Evolutionary conservation across 2,888 invertebrate genomes (phyloP).

Genomic region (Pachymerium ferrugineum): DNA sequence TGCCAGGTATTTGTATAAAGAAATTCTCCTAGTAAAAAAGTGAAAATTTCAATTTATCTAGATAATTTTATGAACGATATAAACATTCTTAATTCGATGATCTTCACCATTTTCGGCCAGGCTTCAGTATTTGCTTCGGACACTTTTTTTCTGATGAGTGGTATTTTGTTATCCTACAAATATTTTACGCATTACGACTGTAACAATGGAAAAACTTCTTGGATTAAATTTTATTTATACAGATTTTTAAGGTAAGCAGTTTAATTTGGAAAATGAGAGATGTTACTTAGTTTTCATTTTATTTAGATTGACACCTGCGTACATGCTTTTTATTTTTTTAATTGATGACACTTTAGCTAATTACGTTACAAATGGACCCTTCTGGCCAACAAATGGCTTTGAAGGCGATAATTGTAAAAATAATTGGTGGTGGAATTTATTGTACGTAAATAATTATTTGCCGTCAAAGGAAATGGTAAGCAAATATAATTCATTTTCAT

Average conservation of each 20-base stretch:
- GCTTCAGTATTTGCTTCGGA: not conserved
- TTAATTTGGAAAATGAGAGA: not conserved
- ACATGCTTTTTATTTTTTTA: not conserved
- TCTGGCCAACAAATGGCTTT: not conserved
- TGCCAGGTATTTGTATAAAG: too few relatives aligned
- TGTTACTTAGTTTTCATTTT: not conserved
- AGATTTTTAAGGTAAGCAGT: not conserved
- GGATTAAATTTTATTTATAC: not conserved
- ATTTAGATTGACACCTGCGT: not conserved
- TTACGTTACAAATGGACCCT: not conserved
- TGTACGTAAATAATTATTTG: slow-evolving; percentile 1
- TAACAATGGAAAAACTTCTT: not conserved
- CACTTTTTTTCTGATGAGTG: not conserved
- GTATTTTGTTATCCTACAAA: not conserved
- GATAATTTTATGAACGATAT: too few relatives aligned
- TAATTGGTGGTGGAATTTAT: slow-evolving; percentile 25
- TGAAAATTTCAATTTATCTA: too few relatives aligned
- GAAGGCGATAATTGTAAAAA: not conserved
- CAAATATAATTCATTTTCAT: not conserved
- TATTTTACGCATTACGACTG: not conserved
- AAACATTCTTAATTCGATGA: too few relatives aligned
- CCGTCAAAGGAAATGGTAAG: not conserved
- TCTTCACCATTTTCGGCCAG: not conserved
- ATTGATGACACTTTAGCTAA: not conserved
- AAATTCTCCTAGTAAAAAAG: too few relatives aligned